A percentile compares a stretch with the other conserved stretches of the same genome.
phyloP scores from a whole-genome alignment of 1,140 invertebrate genomes.

The Batillaria attramentaria region DNA sequence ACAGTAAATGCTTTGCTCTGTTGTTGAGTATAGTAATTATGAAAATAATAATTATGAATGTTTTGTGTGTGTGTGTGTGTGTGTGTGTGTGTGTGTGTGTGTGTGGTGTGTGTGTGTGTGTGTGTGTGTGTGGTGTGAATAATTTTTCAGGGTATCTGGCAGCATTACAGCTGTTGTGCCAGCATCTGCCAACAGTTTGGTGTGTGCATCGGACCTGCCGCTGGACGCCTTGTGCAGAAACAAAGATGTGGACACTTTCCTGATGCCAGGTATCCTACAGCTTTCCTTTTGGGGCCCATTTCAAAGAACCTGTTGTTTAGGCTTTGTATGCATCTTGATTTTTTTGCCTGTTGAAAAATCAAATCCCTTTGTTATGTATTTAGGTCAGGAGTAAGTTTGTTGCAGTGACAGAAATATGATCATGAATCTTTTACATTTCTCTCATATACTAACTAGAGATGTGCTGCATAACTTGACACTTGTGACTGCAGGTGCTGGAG shows the following conservation, averaged over 20 bases:
- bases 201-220: conserved; percentile 60
- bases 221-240: conserved; percentile 60
- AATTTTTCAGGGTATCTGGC: conserved; percentile 53
- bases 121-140: background rate
- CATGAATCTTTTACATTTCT: no score
- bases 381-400: no score
- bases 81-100: background rate
- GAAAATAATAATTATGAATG: background rate
- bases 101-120: background rate
- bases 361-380: background rate
- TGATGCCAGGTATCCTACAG: conserved; percentile 36
- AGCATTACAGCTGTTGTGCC: conserved; percentile 49
- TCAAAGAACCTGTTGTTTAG: no score
- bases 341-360: background rate
- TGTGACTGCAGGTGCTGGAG: background rate
- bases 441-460: no score
- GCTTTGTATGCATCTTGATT: background rate
- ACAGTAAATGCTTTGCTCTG: no score
- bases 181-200: conserved; percentile 39
- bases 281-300: background rate
- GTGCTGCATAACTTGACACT: no score
- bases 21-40: background rate
- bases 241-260: conserved; percentile 42
- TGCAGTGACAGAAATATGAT: no score
- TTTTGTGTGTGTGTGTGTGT: background rate